Percentiles rank a stretch among this genome's conserved stretches.
These are phyloP conservation scores for Coleophora deauratella DNA, from an alignment of 2,888 invertebrate species.

Conservation along the genomic window DNA sequence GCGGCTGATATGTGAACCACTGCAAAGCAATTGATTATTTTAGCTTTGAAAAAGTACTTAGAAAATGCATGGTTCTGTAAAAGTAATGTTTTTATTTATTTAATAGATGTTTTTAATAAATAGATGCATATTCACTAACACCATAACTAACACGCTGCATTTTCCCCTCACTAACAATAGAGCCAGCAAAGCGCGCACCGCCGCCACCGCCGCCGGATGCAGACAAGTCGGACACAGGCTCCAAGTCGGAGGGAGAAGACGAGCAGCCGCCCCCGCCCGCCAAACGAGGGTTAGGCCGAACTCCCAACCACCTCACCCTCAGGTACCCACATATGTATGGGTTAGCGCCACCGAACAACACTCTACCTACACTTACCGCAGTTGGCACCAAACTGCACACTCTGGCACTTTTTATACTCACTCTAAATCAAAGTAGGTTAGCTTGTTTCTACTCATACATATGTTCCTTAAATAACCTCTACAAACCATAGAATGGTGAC, in stretches of 20 bases:
- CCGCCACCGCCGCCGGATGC: conserved; percentile 54
- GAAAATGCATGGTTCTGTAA: too few relatives aligned
- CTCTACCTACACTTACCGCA: conserved; percentile 31
- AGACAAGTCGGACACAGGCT: conserved; percentile 77
- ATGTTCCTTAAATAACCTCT: conserved; percentile 34
- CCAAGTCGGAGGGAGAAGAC: conserved; percentile 92
- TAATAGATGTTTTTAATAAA: too few relatives aligned
- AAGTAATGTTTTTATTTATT: too few relatives aligned
- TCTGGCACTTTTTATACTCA: conserved; percentile 18
- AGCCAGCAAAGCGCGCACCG: conserved; percentile 25
- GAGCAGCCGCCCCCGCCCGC: conserved; percentile 79
- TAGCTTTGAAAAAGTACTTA: too few relatives aligned
- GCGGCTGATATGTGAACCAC: too few relatives aligned
- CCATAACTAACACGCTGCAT: conserved; percentile 15
- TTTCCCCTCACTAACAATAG: conserved; percentile 9
- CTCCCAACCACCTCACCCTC: conserved; percentile 94
- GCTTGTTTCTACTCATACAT: conserved; percentile 58
- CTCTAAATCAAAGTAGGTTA: conserved; percentile 40
- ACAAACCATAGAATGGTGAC: background rate
- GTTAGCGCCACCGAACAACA: conserved; percentile 34
- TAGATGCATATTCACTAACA: conserved; percentile 2
- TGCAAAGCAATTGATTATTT: too few relatives aligned
- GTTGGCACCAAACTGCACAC: conserved; percentile 26
- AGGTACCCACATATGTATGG: conserved; percentile 75
- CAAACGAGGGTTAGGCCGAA: conserved; percentile 85